phyloP scores from a whole-genome alignment of 1,140 invertebrate species.

The Cotesia typhae region DNA sequence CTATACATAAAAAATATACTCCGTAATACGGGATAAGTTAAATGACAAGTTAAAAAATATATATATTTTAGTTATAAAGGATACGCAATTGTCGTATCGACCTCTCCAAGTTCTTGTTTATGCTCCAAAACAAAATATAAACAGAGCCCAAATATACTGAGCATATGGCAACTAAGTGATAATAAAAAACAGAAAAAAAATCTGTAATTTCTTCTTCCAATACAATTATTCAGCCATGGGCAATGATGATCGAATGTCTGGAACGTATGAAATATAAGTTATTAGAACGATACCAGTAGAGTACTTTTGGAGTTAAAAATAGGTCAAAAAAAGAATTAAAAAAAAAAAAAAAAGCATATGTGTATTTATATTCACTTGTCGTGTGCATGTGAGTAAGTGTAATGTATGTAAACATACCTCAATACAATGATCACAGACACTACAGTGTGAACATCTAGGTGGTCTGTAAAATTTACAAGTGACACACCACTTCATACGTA shows the following conservation, averaged over 20 bases:
- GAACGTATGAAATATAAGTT: slow-evolving; percentile 62
- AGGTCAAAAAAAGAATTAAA: slow-evolving; percentile 29
- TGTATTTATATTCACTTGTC: not conserved
- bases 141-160: slow-evolving; percentile 94
- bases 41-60: not conserved
- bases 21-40: not conserved
- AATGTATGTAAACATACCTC: slow-evolving; percentile 74
- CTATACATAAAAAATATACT: slow-evolving; percentile 6
- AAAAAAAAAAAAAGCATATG: slow-evolving; percentile 7
- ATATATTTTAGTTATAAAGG: slow-evolving; percentile 67
- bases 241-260: slow-evolving; percentile 99
- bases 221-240: slow-evolving; percentile 99
- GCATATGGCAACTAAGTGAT: slow-evolving; percentile 96
- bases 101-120: slow-evolving; percentile 81
- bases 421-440: slow-evolving; percentile 98
- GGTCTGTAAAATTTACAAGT: slow-evolving; percentile 99
- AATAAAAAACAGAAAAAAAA: slow-evolving; percentile 99
- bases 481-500: slow-evolving; percentile 99
- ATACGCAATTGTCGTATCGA: slow-evolving; percentile 91
- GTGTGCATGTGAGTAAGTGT: not conserved
- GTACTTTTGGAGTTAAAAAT: not conserved
- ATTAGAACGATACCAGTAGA: slow-evolving; percentile 1
- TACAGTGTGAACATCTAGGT: slow-evolving; percentile 98
- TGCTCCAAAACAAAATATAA: slow-evolving; percentile 90
- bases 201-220: slow-evolving; percentile 97